Conservation (phyloP, 2,888 invertebrate genomes). For the Elmis aenea region DNA sequence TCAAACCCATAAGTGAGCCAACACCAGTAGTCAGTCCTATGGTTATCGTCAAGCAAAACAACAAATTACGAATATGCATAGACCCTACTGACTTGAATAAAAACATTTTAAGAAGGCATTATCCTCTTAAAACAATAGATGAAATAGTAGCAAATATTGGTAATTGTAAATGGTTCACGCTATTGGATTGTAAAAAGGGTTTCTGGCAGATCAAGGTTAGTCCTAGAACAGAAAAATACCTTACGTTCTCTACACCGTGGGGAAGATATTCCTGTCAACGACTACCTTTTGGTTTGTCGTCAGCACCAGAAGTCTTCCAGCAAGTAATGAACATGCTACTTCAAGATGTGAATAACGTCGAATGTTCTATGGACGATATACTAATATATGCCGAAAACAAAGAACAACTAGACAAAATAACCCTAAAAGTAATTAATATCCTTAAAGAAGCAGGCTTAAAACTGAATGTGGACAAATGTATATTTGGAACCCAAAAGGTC, state of each 20-base stretch:
- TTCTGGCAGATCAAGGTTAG: slow-evolving; percentile 25
- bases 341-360: slow-evolving; percentile 20
- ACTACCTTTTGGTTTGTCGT: slow-evolving; percentile 27
- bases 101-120: slow-evolving; percentile 8
- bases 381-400: slow-evolving; percentile 23
- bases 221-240: slow-evolving; percentile 18
- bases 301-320: slow-evolving; percentile 28
- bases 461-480: slow-evolving; percentile 28
- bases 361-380: slow-evolving; percentile 26
- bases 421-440: slow-evolving; percentile 19
- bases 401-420: slow-evolving; percentile 21
- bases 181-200: slow-evolving; percentile 18
- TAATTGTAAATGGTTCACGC: slow-evolving; percentile 8
- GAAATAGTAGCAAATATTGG: slow-evolving; percentile 5
- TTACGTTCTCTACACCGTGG: slow-evolving; percentile 14
- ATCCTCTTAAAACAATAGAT: slow-evolving; percentile 6
- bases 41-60: slow-evolving; percentile 4
- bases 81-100: slow-evolving; percentile 8
- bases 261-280: slow-evolving; percentile 22
- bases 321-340: slow-evolving; percentile 16
- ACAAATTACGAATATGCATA: slow-evolving; percentile 7
- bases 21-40: slow-evolving; percentile 5
- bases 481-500: slow-evolving; percentile 12
- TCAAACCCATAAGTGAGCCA: slow-evolving; percentile 5
- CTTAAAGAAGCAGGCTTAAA: slow-evolving; percentile 23